These are phyloP conservation scores for Drosophila pallidifrons DNA, from an alignment of 1,140 invertebrate genomes.

Conservation along the genomic window DNA sequence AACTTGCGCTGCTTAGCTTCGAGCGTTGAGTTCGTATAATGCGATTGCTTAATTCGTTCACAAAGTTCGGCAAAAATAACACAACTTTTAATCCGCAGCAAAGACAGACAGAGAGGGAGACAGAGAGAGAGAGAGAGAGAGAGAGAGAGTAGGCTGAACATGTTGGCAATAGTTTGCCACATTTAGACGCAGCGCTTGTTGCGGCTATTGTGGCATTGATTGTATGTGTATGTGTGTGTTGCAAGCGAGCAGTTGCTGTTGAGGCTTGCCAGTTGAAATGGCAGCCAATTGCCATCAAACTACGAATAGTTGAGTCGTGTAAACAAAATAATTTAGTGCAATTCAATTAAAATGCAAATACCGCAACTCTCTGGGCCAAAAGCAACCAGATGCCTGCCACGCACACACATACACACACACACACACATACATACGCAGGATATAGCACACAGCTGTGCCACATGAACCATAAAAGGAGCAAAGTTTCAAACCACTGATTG, in stretches of 20 bases:
- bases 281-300: conserved; percentile 27
- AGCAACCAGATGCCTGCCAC: conserved; percentile 15
- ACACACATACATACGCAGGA: neutral
- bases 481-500: conserved; percentile 59
- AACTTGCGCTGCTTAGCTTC: neutral
- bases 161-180: neutral
- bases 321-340: conserved; percentile 77
- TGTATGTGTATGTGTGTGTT: neutral
- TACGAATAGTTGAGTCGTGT: conserved; percentile 4
- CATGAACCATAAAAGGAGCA: conserved; percentile 50
- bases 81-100: neutral
- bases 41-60: neutral
- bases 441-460: conserved; percentile 25
- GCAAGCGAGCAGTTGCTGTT: conserved; percentile 5
- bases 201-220: conserved; percentile 6
- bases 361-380: conserved; percentile 39
- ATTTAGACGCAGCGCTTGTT: conserved; percentile 1
- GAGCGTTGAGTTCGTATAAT: neutral
- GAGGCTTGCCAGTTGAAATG: conserved; percentile 19
- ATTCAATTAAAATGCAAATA: conserved; percentile 82
- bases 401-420: neutral
- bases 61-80: neutral
- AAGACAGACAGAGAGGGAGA: neutral
- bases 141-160: neutral
- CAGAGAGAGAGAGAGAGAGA: neutral